Base-by-base conservation (phyloP, 2,888 invertebrate species). In the Nephrotoma flavescens region DNA sequence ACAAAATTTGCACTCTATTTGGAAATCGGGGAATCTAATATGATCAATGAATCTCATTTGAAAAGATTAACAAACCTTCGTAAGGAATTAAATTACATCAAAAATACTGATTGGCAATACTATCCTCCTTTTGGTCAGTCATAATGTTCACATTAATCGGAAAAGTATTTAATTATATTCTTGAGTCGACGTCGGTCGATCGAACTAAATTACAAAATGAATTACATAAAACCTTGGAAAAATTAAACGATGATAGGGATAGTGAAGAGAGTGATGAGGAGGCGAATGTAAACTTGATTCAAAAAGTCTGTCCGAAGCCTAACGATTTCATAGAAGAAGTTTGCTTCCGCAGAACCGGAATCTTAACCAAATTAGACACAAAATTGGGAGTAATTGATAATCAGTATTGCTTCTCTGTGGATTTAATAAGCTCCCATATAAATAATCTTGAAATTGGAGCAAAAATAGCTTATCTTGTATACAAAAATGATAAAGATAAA, bases 31-130 rank as follows among this genome's bases (percentile, higher is more conserved):
- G 89, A 89, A 15, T 94, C 93, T 89, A 92, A 92, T 89, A 92
- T 93, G 0, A 92, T 93, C 41, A 93, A 94, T 71, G 96, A 96
- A 89, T 92, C 94, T 87, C 96, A 96, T 89, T 93, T 94, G 87
- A 95, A 95, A 89, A 93, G 96, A 88, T 93, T 96, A 87, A 95
- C 95, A 90, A 92, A 93, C 52, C 91, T 96, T 57, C 92, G 96
- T 87, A 96, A 95, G 90, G 96, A 96, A 91, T 91, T 96, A 87
- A 95, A 95, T 88, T 95, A 94, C 90, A 91, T 96, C n/a, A 96
- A 95, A 90, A 94, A 94, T 86, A 96, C 96, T 0, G 95, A 96
- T 89, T 96, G 96, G 96, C 95, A 95, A 91, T 96, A 95, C 92
- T 94, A 95, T 86, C 92, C 93, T 71, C 94, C 93, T 87, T 93